Conservation (phyloP, 1,140 invertebrate species). For the Ladona fulva region DNA sequence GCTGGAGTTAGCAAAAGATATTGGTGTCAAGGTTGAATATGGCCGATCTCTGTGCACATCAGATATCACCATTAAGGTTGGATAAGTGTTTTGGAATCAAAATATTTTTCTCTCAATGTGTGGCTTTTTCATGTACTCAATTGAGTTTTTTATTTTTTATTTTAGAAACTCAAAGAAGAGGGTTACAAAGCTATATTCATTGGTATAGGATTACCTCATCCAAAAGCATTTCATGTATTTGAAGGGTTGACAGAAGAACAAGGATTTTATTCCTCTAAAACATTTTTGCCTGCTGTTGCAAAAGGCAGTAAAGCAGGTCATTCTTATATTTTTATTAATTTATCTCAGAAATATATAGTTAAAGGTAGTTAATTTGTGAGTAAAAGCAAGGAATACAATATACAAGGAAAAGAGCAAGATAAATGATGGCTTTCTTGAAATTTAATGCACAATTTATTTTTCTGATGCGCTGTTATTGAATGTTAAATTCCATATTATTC, state of each 20-base stretch:
- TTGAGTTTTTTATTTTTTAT: constrained; percentile 20
- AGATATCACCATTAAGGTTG: constrained; percentile 63
- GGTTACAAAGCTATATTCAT: constrained; percentile 78
- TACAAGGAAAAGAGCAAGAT: too few species aligned
- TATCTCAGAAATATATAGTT: not conserved
- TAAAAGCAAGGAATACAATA: too few species aligned
- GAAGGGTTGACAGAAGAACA: constrained; percentile 60
- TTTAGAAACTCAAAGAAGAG: constrained; percentile 53
- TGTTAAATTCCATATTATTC: not conserved
- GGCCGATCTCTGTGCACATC: constrained; percentile 48
- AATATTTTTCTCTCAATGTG: not conserved
- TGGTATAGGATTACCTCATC: constrained; percentile 88
- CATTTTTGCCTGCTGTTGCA: constrained; percentile 81
- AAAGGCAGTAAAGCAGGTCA: constrained; percentile 78
- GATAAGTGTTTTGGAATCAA: constrained; percentile 7
- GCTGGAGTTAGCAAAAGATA: constrained; percentile 78
- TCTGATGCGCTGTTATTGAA: too few species aligned
- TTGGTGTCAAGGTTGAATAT: constrained; percentile 79
- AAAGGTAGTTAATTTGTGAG: not conserved
- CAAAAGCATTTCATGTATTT: constrained; percentile 76
- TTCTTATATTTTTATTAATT: not conserved
- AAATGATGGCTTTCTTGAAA: too few species aligned
- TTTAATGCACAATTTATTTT: too few species aligned
- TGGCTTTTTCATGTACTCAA: not conserved
- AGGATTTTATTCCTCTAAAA: constrained; percentile 95